phyloP scores from a whole-genome alignment of 35 echinoderm and acorn worm genomes.

The Acanthaster planci region DNA sequence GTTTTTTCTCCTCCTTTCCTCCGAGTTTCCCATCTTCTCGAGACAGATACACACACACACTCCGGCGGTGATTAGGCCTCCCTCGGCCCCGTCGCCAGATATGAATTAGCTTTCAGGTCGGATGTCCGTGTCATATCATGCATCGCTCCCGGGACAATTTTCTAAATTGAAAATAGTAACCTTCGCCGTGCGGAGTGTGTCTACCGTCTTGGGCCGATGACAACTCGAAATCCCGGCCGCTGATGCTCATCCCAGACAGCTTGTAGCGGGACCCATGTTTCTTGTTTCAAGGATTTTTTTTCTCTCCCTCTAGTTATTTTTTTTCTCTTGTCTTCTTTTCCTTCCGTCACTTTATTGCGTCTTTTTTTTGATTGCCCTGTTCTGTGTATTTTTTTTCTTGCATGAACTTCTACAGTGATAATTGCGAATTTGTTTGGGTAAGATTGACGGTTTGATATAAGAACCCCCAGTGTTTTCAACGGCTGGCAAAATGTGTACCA shows the following conservation, averaged over 20 bases:
- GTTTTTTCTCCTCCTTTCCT: not conserved
- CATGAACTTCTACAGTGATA: too few species aligned
- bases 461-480: too few species aligned
- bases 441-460: too few species aligned
- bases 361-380: too few species aligned
- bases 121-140: conserved; percentile 25
- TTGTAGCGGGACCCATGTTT: not conserved
- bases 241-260: conserved; percentile 17
- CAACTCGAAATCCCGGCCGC: not conserved
- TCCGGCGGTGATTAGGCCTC: not conserved
- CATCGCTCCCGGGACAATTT: conserved; percentile 29
- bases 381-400: too few species aligned
- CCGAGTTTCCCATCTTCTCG: not conserved
- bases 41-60: too few species aligned
- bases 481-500: too few species aligned
- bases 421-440: too few species aligned
- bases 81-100: conserved; percentile 15
- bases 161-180: conserved; percentile 30
- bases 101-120: conserved; percentile 20
- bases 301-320: too few species aligned
- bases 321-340: too few species aligned
- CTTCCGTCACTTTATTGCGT: too few species aligned
- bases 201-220: conserved; percentile 1
- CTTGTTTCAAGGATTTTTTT: not conserved
- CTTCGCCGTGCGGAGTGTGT: conserved; percentile 20